Conservation (phyloP, 1,140 invertebrate species). For the Geopemphigus sp. region DNA sequence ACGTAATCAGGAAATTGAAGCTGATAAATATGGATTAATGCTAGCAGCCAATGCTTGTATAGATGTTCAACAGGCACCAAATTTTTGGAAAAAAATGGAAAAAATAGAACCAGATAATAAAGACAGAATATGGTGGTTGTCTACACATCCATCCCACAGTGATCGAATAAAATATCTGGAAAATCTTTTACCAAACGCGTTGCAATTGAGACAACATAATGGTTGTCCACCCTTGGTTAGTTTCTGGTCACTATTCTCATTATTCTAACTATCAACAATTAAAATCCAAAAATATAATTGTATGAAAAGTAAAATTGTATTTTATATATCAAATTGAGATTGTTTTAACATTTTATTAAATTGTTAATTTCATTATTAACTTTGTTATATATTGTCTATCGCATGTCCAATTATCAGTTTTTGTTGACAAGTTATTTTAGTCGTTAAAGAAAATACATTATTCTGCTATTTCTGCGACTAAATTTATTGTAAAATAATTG, state of each 20-base stretch:
- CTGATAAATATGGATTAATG: conserved; percentile 36
- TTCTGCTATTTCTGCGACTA: too few species aligned
- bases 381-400: too few species aligned
- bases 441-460: too few species aligned
- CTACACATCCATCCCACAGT: conserved; percentile 16
- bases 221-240: conserved; percentile 17
- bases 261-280: conserved; percentile 2
- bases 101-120: background rate
- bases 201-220: conserved; percentile 33
- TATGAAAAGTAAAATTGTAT: too few species aligned
- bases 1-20: conserved; percentile 27
- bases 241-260: conserved; percentile 26
- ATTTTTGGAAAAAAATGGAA: conserved; percentile 35
- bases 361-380: too few species aligned
- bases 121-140: background rate
- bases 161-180: conserved; percentile 33
- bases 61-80: conserved; percentile 11
- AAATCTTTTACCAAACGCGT: conserved; percentile 1
- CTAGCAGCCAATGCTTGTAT: conserved; percentile 37
- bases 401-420: too few species aligned
- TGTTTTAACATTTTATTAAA: too few species aligned
- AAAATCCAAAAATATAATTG: too few species aligned
- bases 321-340: too few species aligned
- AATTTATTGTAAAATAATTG: too few species aligned
- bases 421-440: too few species aligned